phyloP scores from a whole-genome alignment of 2,888 invertebrate species.

The Cosmopolites sordidus region DNA sequence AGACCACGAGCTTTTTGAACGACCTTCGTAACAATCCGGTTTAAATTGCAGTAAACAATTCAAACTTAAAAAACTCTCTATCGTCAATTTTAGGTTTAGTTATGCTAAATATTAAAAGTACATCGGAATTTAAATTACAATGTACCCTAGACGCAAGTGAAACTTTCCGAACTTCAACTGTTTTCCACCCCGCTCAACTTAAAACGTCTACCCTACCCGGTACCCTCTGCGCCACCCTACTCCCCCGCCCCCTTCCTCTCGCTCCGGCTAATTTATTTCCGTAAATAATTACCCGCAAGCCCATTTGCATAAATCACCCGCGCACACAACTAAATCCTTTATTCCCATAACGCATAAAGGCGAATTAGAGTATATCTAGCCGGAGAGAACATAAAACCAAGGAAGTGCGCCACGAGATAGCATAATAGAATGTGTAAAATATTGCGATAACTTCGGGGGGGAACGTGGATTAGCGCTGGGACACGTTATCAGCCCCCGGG shows the following conservation, averaged over 20 bases:
- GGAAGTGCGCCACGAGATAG: constrained; percentile 32
- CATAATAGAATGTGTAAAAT: constrained; percentile 38
- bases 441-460: constrained; percentile 31
- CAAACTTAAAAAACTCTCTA: too few relatives aligned
- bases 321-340: constrained; percentile 24
- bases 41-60: too few relatives aligned
- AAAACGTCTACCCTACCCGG: too few relatives aligned
- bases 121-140: too few relatives aligned
- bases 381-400: constrained; percentile 27
- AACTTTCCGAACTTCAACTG: too few relatives aligned
- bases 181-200: too few relatives aligned
- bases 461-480: constrained; percentile 1
- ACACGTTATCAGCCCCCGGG: constrained; percentile 30
- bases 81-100: too few relatives aligned
- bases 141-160: too few relatives aligned
- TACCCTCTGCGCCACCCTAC: not conserved
- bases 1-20: too few relatives aligned
- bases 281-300: constrained; percentile 27
- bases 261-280: constrained; percentile 24
- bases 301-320: constrained; percentile 26
- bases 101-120: too few relatives aligned
- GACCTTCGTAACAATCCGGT: too few relatives aligned
- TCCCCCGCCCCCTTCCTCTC: constrained; percentile 3
- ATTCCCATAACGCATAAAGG: constrained; percentile 26
- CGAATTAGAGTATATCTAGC: constrained; percentile 25